phyloP scores from a whole-genome alignment of 2,888 invertebrate species.

The Meandrusa payeni region DNA sequence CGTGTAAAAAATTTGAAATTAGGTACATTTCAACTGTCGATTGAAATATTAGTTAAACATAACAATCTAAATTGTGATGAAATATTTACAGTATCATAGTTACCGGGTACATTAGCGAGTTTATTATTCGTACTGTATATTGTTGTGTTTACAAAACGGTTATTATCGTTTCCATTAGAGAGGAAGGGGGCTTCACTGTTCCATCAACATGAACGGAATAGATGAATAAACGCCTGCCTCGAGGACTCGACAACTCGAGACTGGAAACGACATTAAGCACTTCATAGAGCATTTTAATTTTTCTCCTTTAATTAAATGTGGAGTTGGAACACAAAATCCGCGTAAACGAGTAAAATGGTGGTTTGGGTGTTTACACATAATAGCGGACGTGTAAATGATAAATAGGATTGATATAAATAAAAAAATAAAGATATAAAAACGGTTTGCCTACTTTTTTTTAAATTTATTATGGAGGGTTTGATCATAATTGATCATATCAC shows the following conservation, averaged over 20 bases:
- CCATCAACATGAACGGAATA: constrained; percentile 38
- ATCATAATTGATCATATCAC: too few relatives aligned
- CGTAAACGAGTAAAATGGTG: too few relatives aligned
- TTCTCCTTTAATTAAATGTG: constrained; percentile 1
- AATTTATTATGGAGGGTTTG: too few relatives aligned
- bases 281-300: constrained; percentile 3
- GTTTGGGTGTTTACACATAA: too few relatives aligned
- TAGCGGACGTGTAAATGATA: too few relatives aligned
- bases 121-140: constrained; percentile 34
- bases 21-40: constrained; percentile 8
- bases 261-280: constrained; percentile 16
- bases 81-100: constrained; percentile 1
- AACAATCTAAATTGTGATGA: constrained; percentile 2
- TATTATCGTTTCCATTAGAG: constrained; percentile 58
- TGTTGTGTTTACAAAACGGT: constrained; percentile 41
- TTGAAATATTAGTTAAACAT: constrained; percentile 3
- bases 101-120: constrained; percentile 14
- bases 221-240: constrained; percentile 28
- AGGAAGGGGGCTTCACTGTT: constrained; percentile 26
- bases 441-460: too few relatives aligned
- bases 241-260: not conserved
- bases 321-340: too few relatives aligned
- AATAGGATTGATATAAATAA: too few relatives aligned
- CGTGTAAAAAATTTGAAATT: constrained; percentile 9
- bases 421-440: too few relatives aligned